Evolutionary conservation across 2,888 invertebrate genomes (phyloP), one percentile per base, ranked within the genome.

Genomic region (Lomographa bimaculata): DNA sequence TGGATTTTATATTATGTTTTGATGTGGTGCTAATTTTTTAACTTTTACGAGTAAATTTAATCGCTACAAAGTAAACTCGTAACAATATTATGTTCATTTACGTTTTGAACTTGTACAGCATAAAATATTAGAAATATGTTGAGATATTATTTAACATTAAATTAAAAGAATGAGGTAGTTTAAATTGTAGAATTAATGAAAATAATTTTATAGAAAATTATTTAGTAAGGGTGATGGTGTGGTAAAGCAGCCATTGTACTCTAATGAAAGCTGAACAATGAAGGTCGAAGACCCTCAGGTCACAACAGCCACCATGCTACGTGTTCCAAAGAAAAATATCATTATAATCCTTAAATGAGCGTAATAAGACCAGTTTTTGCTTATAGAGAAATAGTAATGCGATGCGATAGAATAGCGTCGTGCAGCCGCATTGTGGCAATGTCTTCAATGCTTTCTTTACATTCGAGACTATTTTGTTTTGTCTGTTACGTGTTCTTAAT

Each of bases 241-340:
- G 45, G 47, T 46, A 57, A 64, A 59, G 55, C 64, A 61, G 66
- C 71, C 74, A 74, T 81, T 79, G 81, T 78, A 71, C 74, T 77
- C 53, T 73, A 74, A 79, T 79, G 76, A 69, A 78, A 76, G 71
- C 68, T 76, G 72, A 84, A 83, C 84, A 85, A 84, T 83, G 71
- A 75, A 71, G 84, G 84, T 83, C 85, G 79, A 71, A 72, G 83
- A 82, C 83, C 82, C 72, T 68, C 63, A 69, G 83, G 81, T 80
- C 79, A 79, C 69, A 70, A 64, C 75, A 64, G 63, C 71, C 66
- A 71, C 68, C 64, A 72, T 55, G 51, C 67, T 59, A 57, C 65
- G 57, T 58, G 37, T 23, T 21, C 51, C 42, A 54, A 51, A 41
- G 29, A 36, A 43, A 52, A 53, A 41, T 46, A 54, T 55, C 44